Evolutionary conservation across 2,888 invertebrate species (phyloP).

Genomic region (Plagodis dolabraria): DNA sequence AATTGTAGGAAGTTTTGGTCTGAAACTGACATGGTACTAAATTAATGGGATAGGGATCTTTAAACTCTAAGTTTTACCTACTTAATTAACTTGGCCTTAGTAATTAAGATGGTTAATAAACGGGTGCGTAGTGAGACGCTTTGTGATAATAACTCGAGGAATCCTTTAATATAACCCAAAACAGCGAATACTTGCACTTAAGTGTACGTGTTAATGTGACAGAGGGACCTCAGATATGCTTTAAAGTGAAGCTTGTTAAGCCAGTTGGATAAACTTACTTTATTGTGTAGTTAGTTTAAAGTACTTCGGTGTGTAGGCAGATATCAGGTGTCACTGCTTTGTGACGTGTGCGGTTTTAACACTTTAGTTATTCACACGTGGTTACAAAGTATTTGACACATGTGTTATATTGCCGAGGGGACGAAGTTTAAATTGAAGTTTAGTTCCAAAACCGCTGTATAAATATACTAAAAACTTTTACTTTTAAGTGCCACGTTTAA

Average conservation of each 20-base stretch:
- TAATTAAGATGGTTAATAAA: conserved; percentile 83
- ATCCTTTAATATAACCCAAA: conserved; percentile 81
- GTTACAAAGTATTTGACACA: conserved; percentile 29
- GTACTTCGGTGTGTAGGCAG: conserved; percentile 24
- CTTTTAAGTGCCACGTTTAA: conserved; percentile 4
- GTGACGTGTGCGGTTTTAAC: conserved; percentile 43
- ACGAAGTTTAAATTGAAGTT: conserved; percentile 24
- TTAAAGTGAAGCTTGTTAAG: conserved; percentile 55
- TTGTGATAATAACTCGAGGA: conserved; percentile 78
- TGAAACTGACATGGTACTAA: conserved; percentile 64
- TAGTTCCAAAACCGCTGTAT: conserved; percentile 19
- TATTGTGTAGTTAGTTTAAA: conserved; percentile 31
- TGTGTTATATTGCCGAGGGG: conserved; percentile 26
- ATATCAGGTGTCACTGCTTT: conserved; percentile 47
- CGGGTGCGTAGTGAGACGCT: conserved; percentile 79
- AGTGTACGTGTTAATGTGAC: conserved; percentile 66
- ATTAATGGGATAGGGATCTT: conserved; percentile 77
- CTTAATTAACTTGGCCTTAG: conserved; percentile 81
- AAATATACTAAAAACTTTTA: conserved; percentile 17
- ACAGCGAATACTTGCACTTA: conserved; percentile 67
- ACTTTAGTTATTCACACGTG: conserved; percentile 38
- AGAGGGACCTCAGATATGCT: conserved; percentile 60
- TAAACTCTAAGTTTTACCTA: conserved; percentile 79
- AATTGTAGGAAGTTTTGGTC: neutral
- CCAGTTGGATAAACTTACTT: conserved; percentile 52